Conservation (phyloP, 2,797 vertebrate species). For the Aeoliscus strigatus region DNA sequence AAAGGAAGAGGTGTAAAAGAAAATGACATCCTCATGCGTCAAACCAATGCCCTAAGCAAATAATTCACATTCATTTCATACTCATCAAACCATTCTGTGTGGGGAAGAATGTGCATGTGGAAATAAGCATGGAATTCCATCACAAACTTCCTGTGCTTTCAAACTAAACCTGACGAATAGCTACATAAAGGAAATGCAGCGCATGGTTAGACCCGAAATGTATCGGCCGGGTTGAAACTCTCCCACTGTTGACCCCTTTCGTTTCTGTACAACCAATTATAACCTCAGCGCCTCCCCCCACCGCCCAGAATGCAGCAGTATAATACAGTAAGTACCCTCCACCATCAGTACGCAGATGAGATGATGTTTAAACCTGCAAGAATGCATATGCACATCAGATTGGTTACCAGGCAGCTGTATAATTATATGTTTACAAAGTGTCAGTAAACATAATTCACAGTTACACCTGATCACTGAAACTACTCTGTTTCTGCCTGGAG, state of each 20-base stretch:
- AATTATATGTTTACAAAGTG: conserved; percentile 53
- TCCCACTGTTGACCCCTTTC: conserved; percentile 43
- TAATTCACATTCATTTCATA: conserved; percentile 1
- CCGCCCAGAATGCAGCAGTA: conserved; percentile 19
- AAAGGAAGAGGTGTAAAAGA: too few species aligned
- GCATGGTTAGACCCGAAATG: conserved; percentile 18
- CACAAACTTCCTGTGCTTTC: conserved; percentile 22
- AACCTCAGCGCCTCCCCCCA: conserved; percentile 13
- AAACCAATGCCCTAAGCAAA: background rate
- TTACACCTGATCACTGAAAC: conserved; percentile 41
- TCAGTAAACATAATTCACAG: conserved; percentile 37
- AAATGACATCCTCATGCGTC: too few species aligned
- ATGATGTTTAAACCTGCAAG: conserved; percentile 42
- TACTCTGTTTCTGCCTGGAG: conserved; percentile 40
- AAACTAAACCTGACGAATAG: conserved; percentile 15
- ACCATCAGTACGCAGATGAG: conserved; percentile 40
- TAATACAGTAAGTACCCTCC: conserved; percentile 39
- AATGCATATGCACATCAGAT: conserved; percentile 48
- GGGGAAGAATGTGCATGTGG: background rate
- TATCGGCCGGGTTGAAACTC: conserved; percentile 30
- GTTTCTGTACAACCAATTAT: conserved; percentile 26
- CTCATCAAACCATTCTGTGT: background rate
- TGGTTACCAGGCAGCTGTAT: conserved; percentile 22
- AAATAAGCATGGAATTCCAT: conserved; percentile 17
- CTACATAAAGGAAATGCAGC: conserved; percentile 5